Conservation (phyloP, 2,113 vertebrate genomes). For the Trematocara unimaculatum region DNA sequence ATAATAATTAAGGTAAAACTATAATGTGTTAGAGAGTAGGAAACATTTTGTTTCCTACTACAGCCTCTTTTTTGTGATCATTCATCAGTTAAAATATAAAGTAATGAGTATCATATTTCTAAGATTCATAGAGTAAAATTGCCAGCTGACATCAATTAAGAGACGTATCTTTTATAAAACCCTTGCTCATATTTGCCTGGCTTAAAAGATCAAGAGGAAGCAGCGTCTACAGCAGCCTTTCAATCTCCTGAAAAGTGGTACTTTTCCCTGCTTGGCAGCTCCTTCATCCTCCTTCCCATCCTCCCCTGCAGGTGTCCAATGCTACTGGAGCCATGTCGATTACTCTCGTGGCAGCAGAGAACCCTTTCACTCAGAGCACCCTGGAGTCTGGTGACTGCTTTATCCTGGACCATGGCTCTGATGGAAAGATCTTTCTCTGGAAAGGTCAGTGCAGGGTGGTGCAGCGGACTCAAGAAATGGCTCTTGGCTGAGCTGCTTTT, state of each 20-base stretch:
- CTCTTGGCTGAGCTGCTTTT: not conserved
- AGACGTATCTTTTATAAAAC: not conserved
- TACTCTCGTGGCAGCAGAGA: conserved; percentile 89
- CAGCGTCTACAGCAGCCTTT: not conserved
- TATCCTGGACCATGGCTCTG: conserved; percentile 89
- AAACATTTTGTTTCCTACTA: not conserved
- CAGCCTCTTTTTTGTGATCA: not conserved
- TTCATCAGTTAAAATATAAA: not conserved
- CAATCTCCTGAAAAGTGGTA: not conserved
- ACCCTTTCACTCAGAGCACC: conserved; percentile 89
- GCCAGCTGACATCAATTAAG: not conserved
- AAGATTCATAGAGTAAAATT: not conserved
- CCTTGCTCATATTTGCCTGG: not conserved
- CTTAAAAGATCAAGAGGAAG: not conserved
- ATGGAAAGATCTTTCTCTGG: conserved; percentile 96
- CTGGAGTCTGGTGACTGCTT: conserved; percentile 91
- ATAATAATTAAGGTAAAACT: not conserved
- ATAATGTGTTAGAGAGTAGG: not conserved
- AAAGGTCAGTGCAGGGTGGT: conserved; percentile 78
- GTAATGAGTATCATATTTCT: not conserved
- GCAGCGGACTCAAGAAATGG: not conserved
- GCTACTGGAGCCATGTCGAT: conserved; percentile 81
- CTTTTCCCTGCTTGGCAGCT: not conserved
- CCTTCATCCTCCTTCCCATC: not conserved
- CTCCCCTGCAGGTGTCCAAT: conserved; percentile 83